Evolutionary conservation across 1,140 invertebrate genomes (phyloP), one percentile per base, ranked within the genome.

Genomic region (Rhopalosiphum padi): DNA sequence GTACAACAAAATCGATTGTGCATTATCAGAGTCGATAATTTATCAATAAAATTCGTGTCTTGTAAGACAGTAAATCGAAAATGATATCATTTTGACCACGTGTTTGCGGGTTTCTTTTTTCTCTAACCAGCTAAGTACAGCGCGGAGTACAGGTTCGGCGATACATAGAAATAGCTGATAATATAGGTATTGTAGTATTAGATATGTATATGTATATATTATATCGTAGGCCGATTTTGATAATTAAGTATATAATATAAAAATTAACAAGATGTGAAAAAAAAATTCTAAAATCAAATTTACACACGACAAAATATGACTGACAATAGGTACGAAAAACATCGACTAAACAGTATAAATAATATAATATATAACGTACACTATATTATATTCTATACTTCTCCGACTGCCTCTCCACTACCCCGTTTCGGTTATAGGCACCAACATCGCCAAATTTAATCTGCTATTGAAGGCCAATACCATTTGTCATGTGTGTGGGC

Each of bases 401-500:
- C 30, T 77, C 15, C n/a, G 60, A 0, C n/a, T n/a, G 60, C 15
- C 30, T 4, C 30, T 77, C 60, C n/a, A n/a, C 60, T 6, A 35
- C 30, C 5, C 1, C 30, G 3, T 15, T n/a, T n/a, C 15, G 4
- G 15, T 68, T 60, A 30, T 68, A 68, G 5, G 1, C 60, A 68
- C 30, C 60, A n/a, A 77, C 60, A n/a, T n/a, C 15, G 60, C 60
- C 60, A n/a, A 77, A 77, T 77, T 77, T n/a, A 77, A 77, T 77
- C 4, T 18, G 4, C 15, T n/a, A n/a, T 77, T 30, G 60, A 77
- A 77, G 60, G 60, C 60, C 60, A 77, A 77, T 77, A 77, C 60
- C n/a, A 77, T 77, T 77, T 77, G 60, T 77, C 60, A 77, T n/a
- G n/a, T n/a, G 30, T 77, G 60, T n/a, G n/a, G 60, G 60, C 60